These are phyloP conservation scores for Ectemnius lituratus DNA, from an alignment of 2,888 invertebrate genomes.

Conservation along the genomic window DNA sequence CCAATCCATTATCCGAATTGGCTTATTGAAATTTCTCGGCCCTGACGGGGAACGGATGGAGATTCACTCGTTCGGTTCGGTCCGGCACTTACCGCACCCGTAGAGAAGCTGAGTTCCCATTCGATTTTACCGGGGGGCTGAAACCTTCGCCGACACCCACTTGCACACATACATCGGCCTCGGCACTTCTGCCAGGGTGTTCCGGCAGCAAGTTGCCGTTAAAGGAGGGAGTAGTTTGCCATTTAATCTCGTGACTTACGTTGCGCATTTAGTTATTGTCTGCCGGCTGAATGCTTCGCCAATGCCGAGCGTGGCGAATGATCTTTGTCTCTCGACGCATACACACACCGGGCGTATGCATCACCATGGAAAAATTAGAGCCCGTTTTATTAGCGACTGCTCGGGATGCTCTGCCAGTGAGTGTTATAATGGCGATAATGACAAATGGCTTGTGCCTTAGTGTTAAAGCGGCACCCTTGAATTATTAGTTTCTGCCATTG, in stretches of 20 bases:
- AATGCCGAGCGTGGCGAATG: constrained; percentile 11
- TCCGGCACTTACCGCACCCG: constrained; percentile 64
- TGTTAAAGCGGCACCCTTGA: not conserved
- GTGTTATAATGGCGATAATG: constrained; percentile 7
- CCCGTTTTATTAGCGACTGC: constrained; percentile 27
- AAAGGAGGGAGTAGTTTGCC: constrained; percentile 55
- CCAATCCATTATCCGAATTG: constrained; percentile 77
- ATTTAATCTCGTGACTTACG: constrained; percentile 69
- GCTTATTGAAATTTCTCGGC: constrained; percentile 76
- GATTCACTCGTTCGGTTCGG: constrained; percentile 70
- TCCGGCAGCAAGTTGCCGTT: constrained; percentile 12
- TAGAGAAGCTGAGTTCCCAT: constrained; percentile 16
- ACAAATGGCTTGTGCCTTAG: not conserved
- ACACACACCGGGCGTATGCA: not conserved
- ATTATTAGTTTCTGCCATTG: not conserved
- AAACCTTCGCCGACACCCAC: constrained; percentile 21
- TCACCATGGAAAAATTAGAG: constrained; percentile 30
- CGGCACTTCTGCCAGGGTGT: not conserved
- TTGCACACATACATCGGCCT: constrained; percentile 1
- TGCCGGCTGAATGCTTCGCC: constrained; percentile 2
- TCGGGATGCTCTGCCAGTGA: not conserved
- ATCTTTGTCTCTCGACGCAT: constrained; percentile 20
- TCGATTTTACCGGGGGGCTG: constrained; percentile 34
- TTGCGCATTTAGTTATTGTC: constrained; percentile 46
- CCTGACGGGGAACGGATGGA: constrained; percentile 74